Evolutionary conservation across 2,797 vertebrate genomes (phyloP).

Genomic region (Propithecus perrieri): DNA sequence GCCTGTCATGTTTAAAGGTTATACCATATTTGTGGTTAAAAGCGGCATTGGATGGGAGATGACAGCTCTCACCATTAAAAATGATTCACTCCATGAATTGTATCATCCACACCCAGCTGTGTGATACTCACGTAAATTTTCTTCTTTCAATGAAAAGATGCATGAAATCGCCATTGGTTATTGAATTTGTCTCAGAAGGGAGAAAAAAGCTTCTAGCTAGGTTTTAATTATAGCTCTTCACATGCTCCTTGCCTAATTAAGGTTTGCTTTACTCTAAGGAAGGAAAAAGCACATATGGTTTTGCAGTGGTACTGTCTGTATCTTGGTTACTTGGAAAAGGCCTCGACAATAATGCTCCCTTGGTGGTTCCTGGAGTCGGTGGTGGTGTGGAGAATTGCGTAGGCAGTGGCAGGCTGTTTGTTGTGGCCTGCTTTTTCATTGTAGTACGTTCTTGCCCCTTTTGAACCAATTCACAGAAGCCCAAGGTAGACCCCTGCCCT

Average conservation of each 20-base stretch:
- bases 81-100: not conserved
- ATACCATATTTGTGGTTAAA: not conserved
- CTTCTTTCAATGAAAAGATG: slow-evolving; percentile 48
- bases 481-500: not conserved
- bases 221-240: slow-evolving; percentile 56
- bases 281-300: not conserved
- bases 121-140: not conserved
- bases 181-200: not conserved
- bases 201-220: not conserved
- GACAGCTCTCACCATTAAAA: not conserved
- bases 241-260: slow-evolving; percentile 13
- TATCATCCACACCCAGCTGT: not conserved
- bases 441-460: not conserved
- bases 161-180: not conserved
- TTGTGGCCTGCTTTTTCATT: not conserved
- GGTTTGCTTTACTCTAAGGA: slow-evolving; percentile 20
- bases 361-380: not conserved
- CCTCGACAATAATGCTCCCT: not conserved
- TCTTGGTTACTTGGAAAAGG: not conserved
- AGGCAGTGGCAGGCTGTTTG: not conserved
- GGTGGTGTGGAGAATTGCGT: not conserved
- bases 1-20: not conserved
- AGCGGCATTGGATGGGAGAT: not conserved
- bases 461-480: not conserved
- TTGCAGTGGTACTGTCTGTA: not conserved